Base-by-base conservation (phyloP, 2,888 invertebrate genomes). In the Drosophila siamana region DNA sequence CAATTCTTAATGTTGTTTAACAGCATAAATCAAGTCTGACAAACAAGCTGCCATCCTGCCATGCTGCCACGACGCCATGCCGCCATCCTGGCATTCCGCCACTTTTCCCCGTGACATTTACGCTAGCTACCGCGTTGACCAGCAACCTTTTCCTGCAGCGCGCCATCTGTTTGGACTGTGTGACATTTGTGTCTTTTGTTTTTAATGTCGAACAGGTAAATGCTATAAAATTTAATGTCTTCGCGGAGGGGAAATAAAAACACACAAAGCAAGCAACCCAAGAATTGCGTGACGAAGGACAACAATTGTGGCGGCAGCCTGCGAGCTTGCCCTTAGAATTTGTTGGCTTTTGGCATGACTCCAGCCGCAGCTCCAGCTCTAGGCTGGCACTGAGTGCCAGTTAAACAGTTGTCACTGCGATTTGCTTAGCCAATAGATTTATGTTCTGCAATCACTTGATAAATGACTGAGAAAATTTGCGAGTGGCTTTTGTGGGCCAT, bases 221-320 rank as follows among this genome's bases (percentile, higher is more conserved):
- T 64, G 84, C 87, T 78, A 86, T 82, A 80, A 86, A 86, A 77
- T 86, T 74, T 82, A 88, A 86, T 83, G 80, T 66, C 67, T 40
- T 69, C 63, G 44, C 63, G 24, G 62, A 33, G 48, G 40, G 15
- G 15, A 22, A 62, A 44, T 22, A 40, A 33, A 26, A 24, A 13
- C 16, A 24, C 13, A 22, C 26, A 41, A 40, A 38, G 52, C 36
- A 55, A 48, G 36, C 47, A 51, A 54, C 13, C 50, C 43, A 43
- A 65, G 65, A 81, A 69, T 85, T 74, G 79, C 67, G 79, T 72
- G 79, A 61, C 71, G 38, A 55, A 69, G 68, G 60, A 73, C 80
- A 73, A 69, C 62, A 52, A 73, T 65, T 50, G 54, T 64, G 36
- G 36, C 13, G 36, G 13, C 36, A 36, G 36, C 36, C 36, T 36